Conservation (phyloP, 2,888 invertebrate genomes). For the Hyposoter didymator region DNA sequence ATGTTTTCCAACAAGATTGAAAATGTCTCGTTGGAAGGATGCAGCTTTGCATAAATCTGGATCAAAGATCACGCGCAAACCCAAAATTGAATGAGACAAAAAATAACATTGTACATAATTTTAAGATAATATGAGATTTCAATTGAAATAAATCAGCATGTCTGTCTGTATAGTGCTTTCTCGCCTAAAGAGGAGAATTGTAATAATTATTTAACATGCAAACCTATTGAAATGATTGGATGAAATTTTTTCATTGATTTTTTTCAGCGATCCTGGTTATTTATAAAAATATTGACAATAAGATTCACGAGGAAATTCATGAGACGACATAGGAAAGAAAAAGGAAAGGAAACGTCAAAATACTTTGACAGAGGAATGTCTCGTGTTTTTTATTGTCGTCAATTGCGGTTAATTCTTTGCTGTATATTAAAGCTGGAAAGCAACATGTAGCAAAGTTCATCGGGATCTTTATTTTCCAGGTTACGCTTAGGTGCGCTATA, state of each 20-base stretch:
- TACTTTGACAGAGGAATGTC: background rate
- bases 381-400: background rate
- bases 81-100: background rate
- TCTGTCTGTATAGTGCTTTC: background rate
- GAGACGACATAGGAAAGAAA: background rate
- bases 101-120: background rate
- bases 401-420: background rate
- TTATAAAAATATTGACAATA: background rate
- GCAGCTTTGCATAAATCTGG: conserved; percentile 63
- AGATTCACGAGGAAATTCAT: background rate
- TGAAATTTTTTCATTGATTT: background rate
- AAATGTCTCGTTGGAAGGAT: conserved; percentile 63
- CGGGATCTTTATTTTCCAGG: background rate
- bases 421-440: background rate
- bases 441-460: conserved; percentile 13
- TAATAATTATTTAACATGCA: no score
- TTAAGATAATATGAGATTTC: background rate
- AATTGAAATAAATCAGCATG: background rate
- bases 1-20: conserved; percentile 60
- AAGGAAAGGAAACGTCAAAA: background rate
- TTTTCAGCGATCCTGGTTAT: background rate
- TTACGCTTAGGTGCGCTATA: background rate
- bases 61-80: conserved; percentile 12
- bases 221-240: background rate
- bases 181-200: background rate